Percentiles rank a stretch among this genome's conserved stretches.
These are phyloP conservation scores for Dysdera silvatica DNA, from an alignment of 1,140 invertebrate genomes.

Conservation along the genomic window DNA sequence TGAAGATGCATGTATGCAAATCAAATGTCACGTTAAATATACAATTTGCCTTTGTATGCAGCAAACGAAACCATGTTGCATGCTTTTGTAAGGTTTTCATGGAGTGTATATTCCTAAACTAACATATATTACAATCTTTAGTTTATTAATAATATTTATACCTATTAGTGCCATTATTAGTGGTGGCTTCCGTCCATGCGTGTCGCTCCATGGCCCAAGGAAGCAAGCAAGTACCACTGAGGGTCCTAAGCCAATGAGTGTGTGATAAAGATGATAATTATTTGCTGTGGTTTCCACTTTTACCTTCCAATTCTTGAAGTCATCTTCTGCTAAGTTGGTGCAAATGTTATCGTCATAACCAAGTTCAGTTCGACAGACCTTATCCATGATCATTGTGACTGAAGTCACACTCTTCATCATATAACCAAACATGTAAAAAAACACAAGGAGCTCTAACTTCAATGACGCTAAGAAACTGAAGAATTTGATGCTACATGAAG, in stretches of 20 bases:
- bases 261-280: conserved; percentile 3
- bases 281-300: conserved; percentile 10
- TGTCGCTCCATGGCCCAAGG: conserved; percentile 22
- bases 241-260: conserved; percentile 5
- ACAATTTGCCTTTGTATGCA: too few species aligned
- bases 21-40: too few species aligned
- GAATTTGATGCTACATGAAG: too few species aligned
- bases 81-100: too few species aligned
- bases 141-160: background rate
- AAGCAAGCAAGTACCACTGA: background rate
- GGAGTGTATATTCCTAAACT: too few species aligned
- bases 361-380: conserved; percentile 8
- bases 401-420: background rate
- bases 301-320: background rate
- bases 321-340: background rate
- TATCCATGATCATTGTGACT: conserved; percentile 12
- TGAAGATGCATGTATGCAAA: too few species aligned
- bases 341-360: background rate
- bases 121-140: too few species aligned
- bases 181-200: conserved; percentile 13
- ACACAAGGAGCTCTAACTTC: conserved; percentile 14
- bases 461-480: too few species aligned
- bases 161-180: background rate
- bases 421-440: conserved; percentile 17
- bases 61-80: too few species aligned